A percentile compares a stretch with the other conserved stretches of the same genome.
Conservation (phyloP, 2,888 invertebrate genomes). For the Dendrolimus houi region DNA sequence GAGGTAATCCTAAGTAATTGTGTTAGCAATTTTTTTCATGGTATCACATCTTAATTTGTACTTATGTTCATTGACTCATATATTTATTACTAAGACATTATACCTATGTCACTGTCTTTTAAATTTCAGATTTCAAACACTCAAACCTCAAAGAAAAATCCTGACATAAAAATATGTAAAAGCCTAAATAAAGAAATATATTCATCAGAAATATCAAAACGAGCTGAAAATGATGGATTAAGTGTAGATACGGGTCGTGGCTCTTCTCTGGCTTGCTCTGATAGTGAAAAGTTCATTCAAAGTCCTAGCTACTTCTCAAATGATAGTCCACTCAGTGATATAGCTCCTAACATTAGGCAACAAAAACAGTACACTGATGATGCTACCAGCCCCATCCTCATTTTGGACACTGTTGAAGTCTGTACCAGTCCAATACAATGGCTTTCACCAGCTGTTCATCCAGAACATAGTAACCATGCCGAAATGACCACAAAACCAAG, state of each 20-base stretch:
- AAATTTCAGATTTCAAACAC: neutral
- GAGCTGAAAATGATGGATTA: constrained; percentile 25
- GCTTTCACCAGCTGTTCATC: neutral
- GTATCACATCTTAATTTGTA: no score
- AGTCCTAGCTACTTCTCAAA: constrained; percentile 45
- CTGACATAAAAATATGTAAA: neutral
- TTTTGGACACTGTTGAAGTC: constrained; percentile 11
- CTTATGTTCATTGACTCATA: no score
- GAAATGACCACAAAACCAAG: neutral
- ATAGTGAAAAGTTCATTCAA: constrained; percentile 44
- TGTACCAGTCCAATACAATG: constrained; percentile 12
- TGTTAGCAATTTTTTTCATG: no score
- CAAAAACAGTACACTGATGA: constrained; percentile 14
- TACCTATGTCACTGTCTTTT: neutral
- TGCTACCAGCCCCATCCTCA: constrained; percentile 23
- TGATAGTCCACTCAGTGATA: constrained; percentile 26
- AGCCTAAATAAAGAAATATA: no score
- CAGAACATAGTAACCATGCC: neutral
- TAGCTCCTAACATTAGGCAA: constrained; percentile 18
- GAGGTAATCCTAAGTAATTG: constrained; percentile 9
- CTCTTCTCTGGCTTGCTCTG: constrained; percentile 53
- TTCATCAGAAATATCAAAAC: constrained; percentile 4
- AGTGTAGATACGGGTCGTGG: constrained; percentile 61
- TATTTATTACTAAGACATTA: no score
- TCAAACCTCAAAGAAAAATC: neutral